Evolutionary conservation across 2,113 vertebrate genomes (phyloP).

Genomic region (Cranoglanis bouderius): DNA sequence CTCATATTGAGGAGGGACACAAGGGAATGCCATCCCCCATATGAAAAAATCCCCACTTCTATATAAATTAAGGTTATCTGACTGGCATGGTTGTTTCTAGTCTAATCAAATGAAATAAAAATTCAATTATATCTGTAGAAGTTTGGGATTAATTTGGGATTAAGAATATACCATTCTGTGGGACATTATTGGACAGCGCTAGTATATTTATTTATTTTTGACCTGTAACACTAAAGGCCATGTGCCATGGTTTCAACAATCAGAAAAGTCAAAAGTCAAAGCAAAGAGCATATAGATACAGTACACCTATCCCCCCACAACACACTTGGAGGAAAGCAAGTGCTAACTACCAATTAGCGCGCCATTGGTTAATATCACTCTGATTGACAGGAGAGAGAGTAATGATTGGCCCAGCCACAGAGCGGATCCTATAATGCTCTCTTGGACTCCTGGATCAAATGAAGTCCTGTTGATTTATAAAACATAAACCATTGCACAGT

Average conservation of each 20-base stretch:
- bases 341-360: neutral
- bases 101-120: neutral
- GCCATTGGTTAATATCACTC: neutral
- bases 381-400: neutral
- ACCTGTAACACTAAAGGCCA: neutral
- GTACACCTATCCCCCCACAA: neutral
- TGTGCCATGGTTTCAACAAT: neutral
- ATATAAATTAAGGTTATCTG: neutral
- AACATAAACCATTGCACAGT: neutral
- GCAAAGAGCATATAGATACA: neutral
- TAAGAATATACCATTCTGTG: neutral
- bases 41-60: neutral
- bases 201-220: neutral
- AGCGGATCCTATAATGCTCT: neutral
- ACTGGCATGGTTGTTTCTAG: neutral
- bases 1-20: neutral
- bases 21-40: neutral
- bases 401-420: neutral
- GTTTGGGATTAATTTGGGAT: neutral
- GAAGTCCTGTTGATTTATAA: neutral
- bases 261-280: neutral
- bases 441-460: neutral
- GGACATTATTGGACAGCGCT: neutral
- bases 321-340: neutral
- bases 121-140: neutral